Evolutionary conservation across 1,140 invertebrate genomes (phyloP).

Genomic region (Drosophila pallidifrons): DNA sequence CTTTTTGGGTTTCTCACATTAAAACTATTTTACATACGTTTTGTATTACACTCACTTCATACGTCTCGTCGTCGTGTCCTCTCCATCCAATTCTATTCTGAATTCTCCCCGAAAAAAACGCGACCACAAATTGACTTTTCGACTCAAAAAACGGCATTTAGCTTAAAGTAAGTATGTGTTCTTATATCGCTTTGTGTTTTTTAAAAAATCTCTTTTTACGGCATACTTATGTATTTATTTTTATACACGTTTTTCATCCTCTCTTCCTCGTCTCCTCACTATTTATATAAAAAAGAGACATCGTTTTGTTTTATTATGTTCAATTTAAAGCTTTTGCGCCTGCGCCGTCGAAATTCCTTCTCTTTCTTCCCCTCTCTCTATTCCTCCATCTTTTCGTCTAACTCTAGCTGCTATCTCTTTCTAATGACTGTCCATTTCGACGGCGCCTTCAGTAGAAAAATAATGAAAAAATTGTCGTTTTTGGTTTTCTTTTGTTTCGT

Average conservation of each 20-base stretch:
- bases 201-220: conserved; percentile 65
- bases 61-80: conserved; percentile 2
- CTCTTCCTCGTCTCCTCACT: neutral
- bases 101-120: conserved; percentile 4
- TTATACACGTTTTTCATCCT: conserved; percentile 48
- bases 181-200: conserved; percentile 44
- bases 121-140: conserved; percentile 71
- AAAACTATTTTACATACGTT: conserved; percentile 71
- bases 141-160: conserved; percentile 63
- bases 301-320: conserved; percentile 59
- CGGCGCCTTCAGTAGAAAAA: conserved; percentile 77
- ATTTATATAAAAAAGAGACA: conserved; percentile 59
- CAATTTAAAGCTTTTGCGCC: conserved; percentile 82
- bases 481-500: conserved; percentile 18
- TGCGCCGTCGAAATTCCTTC: conserved; percentile 57
- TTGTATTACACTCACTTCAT: conserved; percentile 46
- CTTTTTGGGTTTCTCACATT: conserved; percentile 46
- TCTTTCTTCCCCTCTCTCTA: neutral
- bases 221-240: conserved; percentile 56
- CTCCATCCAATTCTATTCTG: conserved; percentile 22
- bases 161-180: conserved; percentile 62
- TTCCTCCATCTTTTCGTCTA: neutral
- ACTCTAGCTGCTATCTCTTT: neutral
- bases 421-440: conserved; percentile 20
- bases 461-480: conserved; percentile 70